Evolutionary conservation across 2,113 vertebrate genomes (phyloP).

Genomic region (Ornithorhynchus anatinus): DNA sequence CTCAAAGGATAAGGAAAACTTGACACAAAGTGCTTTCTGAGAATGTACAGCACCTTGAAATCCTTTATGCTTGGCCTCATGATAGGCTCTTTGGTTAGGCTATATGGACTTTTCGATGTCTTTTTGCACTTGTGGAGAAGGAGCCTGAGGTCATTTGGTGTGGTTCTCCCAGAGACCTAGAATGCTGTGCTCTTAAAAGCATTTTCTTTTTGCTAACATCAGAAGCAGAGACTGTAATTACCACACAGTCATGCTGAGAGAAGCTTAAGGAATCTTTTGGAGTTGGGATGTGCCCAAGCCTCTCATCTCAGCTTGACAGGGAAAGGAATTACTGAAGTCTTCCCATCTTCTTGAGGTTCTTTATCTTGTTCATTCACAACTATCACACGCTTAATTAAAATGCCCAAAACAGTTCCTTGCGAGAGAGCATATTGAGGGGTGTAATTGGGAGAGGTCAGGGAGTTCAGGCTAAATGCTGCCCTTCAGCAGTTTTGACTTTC

Average conservation of each 20-base stretch:
- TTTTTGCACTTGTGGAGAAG: no score
- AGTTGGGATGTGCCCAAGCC: slow-evolving; percentile 2
- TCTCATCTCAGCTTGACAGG: slow-evolving; percentile 32
- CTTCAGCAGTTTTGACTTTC: not conserved
- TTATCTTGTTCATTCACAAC: not conserved
- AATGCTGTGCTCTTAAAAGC: slow-evolving; percentile 21
- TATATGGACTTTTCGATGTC: slow-evolving; percentile 1
- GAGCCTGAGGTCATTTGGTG: slow-evolving; percentile 24
- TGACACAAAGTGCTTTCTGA: not conserved
- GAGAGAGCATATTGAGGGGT: slow-evolving; percentile 6
- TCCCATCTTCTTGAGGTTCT: not conserved
- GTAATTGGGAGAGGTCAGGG: not conserved
- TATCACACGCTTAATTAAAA: not conserved
- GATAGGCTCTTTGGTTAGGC: not conserved
- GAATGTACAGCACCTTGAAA: not conserved
- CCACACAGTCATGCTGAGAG: slow-evolving; percentile 27
- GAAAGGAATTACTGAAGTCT: slow-evolving; percentile 15
- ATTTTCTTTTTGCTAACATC: slow-evolving; percentile 9
- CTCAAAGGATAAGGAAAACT: no score
- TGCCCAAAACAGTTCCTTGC: not conserved
- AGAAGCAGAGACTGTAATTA: slow-evolving; percentile 13
- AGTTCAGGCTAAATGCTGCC: not conserved
- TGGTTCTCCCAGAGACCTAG: not conserved
- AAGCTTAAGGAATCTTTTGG: not conserved
- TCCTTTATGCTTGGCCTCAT: not conserved